Evolutionary conservation across 2,797 vertebrate species (phyloP).

Genomic region (Myotis planiceps): DNA sequence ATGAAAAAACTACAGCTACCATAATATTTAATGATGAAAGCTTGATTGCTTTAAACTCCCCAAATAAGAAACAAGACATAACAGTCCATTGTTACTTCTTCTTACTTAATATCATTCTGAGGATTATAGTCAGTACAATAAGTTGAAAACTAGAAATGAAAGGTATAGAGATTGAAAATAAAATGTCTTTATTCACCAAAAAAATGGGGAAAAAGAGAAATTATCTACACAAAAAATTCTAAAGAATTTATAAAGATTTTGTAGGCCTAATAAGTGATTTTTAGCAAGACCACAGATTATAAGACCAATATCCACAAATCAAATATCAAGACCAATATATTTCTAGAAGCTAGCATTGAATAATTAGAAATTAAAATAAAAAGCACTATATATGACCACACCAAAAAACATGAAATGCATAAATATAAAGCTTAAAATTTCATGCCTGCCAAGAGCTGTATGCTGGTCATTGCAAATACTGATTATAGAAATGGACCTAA

Average conservation of each 20-base stretch:
- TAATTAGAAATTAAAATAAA: neutral
- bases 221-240: neutral
- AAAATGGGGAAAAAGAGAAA: neutral
- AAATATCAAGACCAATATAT: too few species aligned
- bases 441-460: neutral
- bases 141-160: slow-evolving; percentile 19
- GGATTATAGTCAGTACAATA: neutral
- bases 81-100: neutral
- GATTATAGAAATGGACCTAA: neutral
- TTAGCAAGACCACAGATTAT: neutral
- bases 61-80: neutral
- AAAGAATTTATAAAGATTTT: neutral
- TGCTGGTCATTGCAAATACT: neutral
- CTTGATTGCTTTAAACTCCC: neutral
- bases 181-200: neutral
- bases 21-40: neutral
- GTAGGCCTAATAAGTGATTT: neutral
- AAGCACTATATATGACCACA: neutral
- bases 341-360: neutral
- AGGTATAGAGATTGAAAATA: neutral
- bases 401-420: neutral
- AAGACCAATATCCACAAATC: neutral
- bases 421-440: slow-evolving; percentile 6
- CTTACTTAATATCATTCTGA: neutral
- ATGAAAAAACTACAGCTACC: neutral